Conservation (phyloP, 1,140 invertebrate species). For the Adoxophyes honmai region DNA sequence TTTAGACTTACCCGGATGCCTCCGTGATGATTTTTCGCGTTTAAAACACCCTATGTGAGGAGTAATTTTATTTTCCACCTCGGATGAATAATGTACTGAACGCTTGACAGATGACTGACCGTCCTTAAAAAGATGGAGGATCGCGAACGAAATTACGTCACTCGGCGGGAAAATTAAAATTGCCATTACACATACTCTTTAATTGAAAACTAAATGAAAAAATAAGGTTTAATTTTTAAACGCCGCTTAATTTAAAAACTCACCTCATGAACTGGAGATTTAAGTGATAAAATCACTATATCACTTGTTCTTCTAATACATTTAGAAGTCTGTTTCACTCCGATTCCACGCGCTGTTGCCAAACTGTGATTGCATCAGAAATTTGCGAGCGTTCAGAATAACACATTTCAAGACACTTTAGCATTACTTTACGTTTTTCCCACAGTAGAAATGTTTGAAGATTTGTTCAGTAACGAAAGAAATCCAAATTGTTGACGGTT, state of each 20-base stretch:
- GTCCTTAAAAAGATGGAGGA: slow-evolving; percentile 55
- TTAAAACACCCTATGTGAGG: slow-evolving; percentile 48
- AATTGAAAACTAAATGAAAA: slow-evolving; percentile 9
- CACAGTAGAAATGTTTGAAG: slow-evolving; percentile 23
- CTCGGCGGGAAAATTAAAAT: slow-evolving; percentile 64
- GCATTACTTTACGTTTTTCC: slow-evolving; percentile 45
- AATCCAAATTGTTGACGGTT: not conserved
- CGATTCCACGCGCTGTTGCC: slow-evolving; percentile 64
- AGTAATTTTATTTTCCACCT: slow-evolving; percentile 46
- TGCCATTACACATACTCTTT: slow-evolving; percentile 35
- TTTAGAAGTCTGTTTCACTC: slow-evolving; percentile 52
- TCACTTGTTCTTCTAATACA: slow-evolving; percentile 53
- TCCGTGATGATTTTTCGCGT: slow-evolving; percentile 45
- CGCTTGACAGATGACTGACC: slow-evolving; percentile 55
- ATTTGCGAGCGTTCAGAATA: slow-evolving; percentile 56
- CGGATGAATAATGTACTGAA: slow-evolving; percentile 39
- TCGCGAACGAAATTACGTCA: slow-evolving; percentile 57
- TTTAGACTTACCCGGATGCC: slow-evolving; percentile 65
- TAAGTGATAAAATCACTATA: slow-evolving; percentile 35
- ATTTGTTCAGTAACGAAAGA: not conserved
- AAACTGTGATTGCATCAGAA: slow-evolving; percentile 72
- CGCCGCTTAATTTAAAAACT: slow-evolving; percentile 29
- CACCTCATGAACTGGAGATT: slow-evolving; percentile 57
- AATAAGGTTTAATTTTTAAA: slow-evolving; percentile 9
- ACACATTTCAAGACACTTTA: slow-evolving; percentile 66